Percentiles rank a stretch among this genome's conserved stretches.
These are phyloP conservation scores for Campylomormyrus tamandua DNA, from an alignment of 2,113 vertebrate species.

Conservation along the genomic window DNA sequence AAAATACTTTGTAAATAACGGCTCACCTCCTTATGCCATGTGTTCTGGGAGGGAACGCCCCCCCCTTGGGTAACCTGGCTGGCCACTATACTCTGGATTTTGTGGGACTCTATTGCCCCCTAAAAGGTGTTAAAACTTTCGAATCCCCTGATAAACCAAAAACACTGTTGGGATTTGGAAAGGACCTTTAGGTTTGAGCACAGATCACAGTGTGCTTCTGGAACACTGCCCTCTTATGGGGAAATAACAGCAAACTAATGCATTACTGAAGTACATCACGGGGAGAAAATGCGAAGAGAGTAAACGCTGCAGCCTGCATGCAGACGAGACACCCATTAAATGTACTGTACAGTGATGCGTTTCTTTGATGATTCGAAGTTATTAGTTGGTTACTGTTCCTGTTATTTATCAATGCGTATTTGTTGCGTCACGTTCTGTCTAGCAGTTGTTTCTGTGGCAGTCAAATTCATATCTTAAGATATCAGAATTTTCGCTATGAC, in stretches of 20 bases:
- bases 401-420: background rate
- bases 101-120: no score
- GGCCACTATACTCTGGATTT: background rate
- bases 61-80: no score
- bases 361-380: background rate
- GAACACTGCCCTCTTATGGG: background rate
- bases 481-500: background rate
- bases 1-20: no score
- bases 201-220: background rate
- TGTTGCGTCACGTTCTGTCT: background rate
- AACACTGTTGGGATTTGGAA: background rate
- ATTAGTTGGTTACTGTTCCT: background rate
- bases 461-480: background rate
- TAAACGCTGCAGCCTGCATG: background rate
- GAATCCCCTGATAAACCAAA: background rate
- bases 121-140: background rate
- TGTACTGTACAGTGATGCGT: background rate
- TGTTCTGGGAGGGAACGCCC: no score
- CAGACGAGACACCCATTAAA: background rate
- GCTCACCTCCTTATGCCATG: no score
- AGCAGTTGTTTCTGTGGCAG: background rate
- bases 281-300: background rate
- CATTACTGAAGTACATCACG: background rate
- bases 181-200: background rate
- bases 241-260: background rate